phyloP scores from a whole-genome alignment of 30 jellyfish, hydroid and myxozoan species.

The Chrysaora quinquecirrha region DNA sequence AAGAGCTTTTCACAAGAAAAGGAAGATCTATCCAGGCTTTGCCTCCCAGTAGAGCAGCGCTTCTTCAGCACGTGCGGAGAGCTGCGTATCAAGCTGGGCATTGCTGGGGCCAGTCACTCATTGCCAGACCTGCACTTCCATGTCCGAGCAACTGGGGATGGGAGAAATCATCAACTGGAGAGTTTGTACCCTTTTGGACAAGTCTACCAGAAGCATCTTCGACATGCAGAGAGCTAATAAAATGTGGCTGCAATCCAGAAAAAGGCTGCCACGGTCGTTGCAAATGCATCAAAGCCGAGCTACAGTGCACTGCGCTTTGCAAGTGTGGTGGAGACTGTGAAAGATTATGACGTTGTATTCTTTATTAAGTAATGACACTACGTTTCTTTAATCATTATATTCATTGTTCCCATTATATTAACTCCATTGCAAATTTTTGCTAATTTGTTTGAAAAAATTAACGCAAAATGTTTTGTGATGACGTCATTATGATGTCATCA shows the following conservation, averaged over 20 bases:
- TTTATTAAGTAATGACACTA: too few species aligned
- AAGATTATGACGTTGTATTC: not conserved
- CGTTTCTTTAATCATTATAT: too few species aligned
- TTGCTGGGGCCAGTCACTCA: slow-evolving; percentile 42
- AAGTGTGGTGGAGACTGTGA: slow-evolving; percentile 9
- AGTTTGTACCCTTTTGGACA: slow-evolving; percentile 14
- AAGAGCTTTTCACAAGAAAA: slow-evolving; percentile 44
- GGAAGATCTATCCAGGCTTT: slow-evolving; percentile 23
- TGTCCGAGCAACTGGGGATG: slow-evolving; percentile 43
- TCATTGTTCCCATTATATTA: too few species aligned
- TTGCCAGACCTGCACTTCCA: slow-evolving; percentile 20
- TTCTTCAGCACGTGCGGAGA: slow-evolving; percentile 42
- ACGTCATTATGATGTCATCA: too few species aligned
- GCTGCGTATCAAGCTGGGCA: slow-evolving; percentile 47
- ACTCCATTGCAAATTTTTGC: too few species aligned
- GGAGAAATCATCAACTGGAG: too few species aligned
- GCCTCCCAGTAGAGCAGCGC: slow-evolving; percentile 55
- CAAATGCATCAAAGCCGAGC: slow-evolving; percentile 6
- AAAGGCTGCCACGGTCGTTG: slow-evolving; percentile 19
- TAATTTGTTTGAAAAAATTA: too few species aligned
- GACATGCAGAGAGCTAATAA: slow-evolving; percentile 5
- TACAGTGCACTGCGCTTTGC: slow-evolving; percentile 6
- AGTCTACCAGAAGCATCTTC: slow-evolving; percentile 15
- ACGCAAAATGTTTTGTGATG: too few species aligned
- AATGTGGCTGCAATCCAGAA: slow-evolving; percentile 18